Evolutionary conservation across 1,140 invertebrate species (phyloP).

Genomic region (Diprion similis): DNA sequence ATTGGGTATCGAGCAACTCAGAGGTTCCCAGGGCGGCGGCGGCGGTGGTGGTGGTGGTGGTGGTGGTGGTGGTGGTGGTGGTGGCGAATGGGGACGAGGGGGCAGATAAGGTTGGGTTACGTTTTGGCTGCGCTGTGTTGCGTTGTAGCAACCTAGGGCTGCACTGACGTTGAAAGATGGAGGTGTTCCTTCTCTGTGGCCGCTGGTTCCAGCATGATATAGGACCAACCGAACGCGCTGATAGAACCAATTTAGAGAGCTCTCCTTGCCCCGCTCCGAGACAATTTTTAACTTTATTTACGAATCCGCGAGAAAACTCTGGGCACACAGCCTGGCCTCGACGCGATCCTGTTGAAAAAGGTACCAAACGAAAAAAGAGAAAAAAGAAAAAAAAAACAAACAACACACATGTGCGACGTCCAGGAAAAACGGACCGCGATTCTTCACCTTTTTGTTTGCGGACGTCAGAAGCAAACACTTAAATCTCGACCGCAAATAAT

Average conservation of each 20-base stretch:
- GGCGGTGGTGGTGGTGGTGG: constrained; percentile 29
- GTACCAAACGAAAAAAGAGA: not conserved
- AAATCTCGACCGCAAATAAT: no score
- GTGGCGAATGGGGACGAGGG: not conserved
- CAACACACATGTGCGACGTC: not conserved
- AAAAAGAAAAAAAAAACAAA: not conserved
- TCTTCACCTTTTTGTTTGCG: not conserved
- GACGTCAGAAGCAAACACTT: no score
- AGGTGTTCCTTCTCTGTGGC: constrained; percentile 47
- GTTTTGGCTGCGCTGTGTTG: constrained; percentile 8
- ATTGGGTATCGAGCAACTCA: constrained; percentile 41
- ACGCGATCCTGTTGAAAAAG: no score
- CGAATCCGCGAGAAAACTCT: not conserved
- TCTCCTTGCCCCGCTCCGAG: constrained; percentile 22
- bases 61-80: not conserved
- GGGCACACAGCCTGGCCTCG: no score
- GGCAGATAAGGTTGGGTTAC: not conserved
- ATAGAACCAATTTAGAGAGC: constrained; percentile 35
- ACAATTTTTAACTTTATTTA: constrained; percentile 36
- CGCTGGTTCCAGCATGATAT: constrained; percentile 57
- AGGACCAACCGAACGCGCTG: constrained; percentile 58
- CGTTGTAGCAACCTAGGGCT: constrained; percentile 36
- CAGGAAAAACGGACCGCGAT: not conserved
- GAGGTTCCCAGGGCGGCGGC: constrained; percentile 18
- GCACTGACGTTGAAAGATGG: constrained; percentile 55